Evolutionary conservation across 2,888 invertebrate species (phyloP).

Genomic region (Drosophila stalkeri): DNA sequence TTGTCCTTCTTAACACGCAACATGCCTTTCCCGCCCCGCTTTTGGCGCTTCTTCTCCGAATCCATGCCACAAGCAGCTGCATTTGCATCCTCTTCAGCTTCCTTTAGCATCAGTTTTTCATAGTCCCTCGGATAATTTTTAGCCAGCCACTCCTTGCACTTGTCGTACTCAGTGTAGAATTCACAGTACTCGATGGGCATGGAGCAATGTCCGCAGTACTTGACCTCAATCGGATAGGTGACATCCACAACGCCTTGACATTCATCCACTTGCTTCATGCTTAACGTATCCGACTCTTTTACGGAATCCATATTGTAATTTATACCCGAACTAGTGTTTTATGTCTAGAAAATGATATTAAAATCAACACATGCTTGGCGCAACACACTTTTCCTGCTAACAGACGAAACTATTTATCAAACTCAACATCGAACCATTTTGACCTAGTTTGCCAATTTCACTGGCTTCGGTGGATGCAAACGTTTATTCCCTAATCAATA

Average conservation of each 20-base stretch:
- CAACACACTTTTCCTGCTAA: background rate
- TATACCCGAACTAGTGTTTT: conserved; percentile 17
- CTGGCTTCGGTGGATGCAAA: background rate
- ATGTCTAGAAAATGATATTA: conserved; percentile 3
- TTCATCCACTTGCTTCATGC: background rate
- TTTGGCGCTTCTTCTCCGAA: conserved; percentile 45
- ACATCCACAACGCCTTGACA: background rate
- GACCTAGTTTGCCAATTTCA: background rate
- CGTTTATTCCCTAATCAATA: no score
- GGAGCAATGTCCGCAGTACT: conserved; percentile 50
- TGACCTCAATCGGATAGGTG: conserved; percentile 45
- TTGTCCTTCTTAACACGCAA: conserved; percentile 33
- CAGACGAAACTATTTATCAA: background rate
- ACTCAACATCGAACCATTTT: background rate
- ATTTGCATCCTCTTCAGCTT: background rate
- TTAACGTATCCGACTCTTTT: background rate
- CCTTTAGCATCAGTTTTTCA: conserved; percentile 18
- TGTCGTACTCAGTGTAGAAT: conserved; percentile 47
- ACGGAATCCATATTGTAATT: conserved; percentile 32
- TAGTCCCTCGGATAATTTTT: conserved; percentile 45
- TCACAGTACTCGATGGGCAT: conserved; percentile 57
- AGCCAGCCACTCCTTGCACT: conserved; percentile 52
- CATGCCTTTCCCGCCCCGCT: conserved; percentile 47
- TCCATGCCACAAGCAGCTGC: background rate
- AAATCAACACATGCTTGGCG: conserved; percentile 19